phyloP scores from a whole-genome alignment of 2,113 vertebrate genomes.

The Siphamia tubifer region DNA sequence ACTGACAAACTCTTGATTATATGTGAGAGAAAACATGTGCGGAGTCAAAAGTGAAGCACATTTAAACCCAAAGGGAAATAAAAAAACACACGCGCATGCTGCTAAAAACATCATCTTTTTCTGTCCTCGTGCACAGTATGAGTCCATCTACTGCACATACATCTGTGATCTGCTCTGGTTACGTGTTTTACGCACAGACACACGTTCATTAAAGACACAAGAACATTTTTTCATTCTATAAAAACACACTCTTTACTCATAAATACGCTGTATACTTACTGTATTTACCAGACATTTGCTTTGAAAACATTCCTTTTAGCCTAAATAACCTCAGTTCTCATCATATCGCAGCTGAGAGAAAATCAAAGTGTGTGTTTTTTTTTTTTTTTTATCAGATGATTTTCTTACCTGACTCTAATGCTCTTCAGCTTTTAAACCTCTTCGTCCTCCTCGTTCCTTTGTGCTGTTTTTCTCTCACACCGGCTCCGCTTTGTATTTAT shows the following conservation, averaged over 20 bases:
- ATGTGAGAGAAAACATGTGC: not conserved
- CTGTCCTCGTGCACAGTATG: too few species aligned
- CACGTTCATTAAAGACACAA: not conserved
- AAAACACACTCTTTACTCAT: not conserved
- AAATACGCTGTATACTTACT: not conserved
- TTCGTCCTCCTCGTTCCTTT: constrained; percentile 59
- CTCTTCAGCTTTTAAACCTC: constrained; percentile 71
- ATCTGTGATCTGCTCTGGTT: too few species aligned
- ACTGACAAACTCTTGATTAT: not conserved
- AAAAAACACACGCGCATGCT: not conserved
- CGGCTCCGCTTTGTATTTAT: constrained; percentile 80
- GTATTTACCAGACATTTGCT: not conserved
- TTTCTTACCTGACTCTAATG: constrained; percentile 76
- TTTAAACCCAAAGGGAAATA: not conserved
- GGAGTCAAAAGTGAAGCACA: not conserved
- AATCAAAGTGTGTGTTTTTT: not conserved
- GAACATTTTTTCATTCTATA: not conserved
- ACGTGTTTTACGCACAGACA: not conserved
- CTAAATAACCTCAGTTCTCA: constrained; percentile 2
- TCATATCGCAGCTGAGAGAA: not conserved
- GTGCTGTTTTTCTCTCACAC: constrained; percentile 60
- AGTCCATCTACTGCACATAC: too few species aligned
- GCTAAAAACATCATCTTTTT: too few species aligned
- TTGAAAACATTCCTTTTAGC: not conserved
- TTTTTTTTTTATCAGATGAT: not conserved